These are phyloP conservation scores for Microctenopoma stevenorrisi DNA, from an alignment of 2,797 vertebrate species.

Conservation along the genomic window DNA sequence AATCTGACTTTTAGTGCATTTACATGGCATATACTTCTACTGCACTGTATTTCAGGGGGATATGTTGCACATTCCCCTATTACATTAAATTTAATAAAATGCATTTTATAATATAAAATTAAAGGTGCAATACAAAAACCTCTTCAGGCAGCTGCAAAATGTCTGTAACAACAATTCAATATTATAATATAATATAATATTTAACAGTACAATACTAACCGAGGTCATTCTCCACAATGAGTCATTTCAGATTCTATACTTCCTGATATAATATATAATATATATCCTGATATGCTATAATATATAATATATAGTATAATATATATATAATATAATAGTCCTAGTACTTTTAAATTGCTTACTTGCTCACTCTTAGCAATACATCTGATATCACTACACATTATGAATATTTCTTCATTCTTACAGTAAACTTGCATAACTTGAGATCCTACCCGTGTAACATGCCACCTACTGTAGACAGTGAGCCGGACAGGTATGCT, in stretches of 20 bases:
- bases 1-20: too few species aligned
- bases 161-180: background rate
- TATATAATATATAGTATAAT: too few species aligned
- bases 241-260: background rate
- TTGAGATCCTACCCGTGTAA: slow-evolving; percentile 35
- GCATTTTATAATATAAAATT: background rate
- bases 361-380: too few species aligned
- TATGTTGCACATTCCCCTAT: too few species aligned
- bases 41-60: background rate
- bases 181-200: background rate
- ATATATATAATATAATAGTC: too few species aligned
- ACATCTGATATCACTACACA: background rate
- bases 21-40: background rate
- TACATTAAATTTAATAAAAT: background rate
- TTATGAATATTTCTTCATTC: background rate
- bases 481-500: slow-evolving; percentile 91
- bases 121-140: background rate
- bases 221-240: background rate
- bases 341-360: too few species aligned
- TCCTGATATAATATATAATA: background rate
- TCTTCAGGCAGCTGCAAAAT: background rate
- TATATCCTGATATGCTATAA: too few species aligned
- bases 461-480: slow-evolving; percentile 91
- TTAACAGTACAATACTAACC: background rate
- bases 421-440: slow-evolving; percentile 10